These are phyloP conservation scores for Apistogramma diplotaenia DNA, from an alignment of 2,113 vertebrate species.

Conservation along the genomic window DNA sequence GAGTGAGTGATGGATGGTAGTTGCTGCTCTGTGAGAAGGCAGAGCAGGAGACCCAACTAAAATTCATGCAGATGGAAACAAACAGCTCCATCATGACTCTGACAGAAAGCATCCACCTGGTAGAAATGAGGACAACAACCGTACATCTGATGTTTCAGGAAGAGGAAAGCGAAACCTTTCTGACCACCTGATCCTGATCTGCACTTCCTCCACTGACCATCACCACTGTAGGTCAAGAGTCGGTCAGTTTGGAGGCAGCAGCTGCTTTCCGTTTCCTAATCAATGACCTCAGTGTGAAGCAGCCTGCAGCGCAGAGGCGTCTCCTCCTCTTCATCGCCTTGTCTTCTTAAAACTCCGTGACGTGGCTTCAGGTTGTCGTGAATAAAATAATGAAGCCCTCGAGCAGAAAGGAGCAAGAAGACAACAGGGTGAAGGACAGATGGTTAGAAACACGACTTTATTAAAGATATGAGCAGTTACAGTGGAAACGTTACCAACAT, in stretches of 20 bases:
- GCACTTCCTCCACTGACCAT: neutral
- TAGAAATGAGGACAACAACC: neutral
- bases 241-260: conserved; percentile 5
- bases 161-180: neutral
- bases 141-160: neutral
- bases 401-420: neutral
- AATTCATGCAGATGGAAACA: neutral
- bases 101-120: neutral
- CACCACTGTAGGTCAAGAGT: neutral
- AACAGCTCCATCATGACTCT: neutral
- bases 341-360: neutral
- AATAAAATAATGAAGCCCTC: neutral
- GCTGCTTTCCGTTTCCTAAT: conserved; percentile 40
- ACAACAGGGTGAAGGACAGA: neutral
- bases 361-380: neutral
- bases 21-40: neutral
- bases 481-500: neutral
- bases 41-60: neutral
- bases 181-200: neutral
- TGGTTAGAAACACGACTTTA: neutral
- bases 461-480: neutral
- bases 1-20: neutral
- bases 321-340: neutral
- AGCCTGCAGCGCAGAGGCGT: neutral
- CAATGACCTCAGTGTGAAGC: conserved; percentile 18